These are phyloP conservation scores for Henicopernis longicauda DNA, from an alignment of 2,113 vertebrate species.

Conservation along the genomic window DNA sequence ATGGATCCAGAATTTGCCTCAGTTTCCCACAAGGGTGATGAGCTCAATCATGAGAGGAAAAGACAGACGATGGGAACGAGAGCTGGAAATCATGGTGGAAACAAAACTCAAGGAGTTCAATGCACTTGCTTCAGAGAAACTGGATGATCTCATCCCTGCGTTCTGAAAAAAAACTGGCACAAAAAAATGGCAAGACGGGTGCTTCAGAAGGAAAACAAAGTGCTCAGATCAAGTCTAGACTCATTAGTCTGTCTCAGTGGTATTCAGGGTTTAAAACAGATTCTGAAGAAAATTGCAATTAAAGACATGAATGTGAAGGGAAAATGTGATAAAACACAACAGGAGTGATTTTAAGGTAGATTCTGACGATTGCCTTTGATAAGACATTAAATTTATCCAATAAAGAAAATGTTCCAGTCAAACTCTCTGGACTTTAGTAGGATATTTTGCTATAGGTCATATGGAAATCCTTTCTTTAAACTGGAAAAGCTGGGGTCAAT, in stretches of 20 bases:
- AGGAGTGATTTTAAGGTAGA: background rate
- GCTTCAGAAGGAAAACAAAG: slow-evolving; percentile 41
- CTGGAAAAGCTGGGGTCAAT: background rate
- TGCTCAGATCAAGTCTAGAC: slow-evolving; percentile 31
- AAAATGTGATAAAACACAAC: background rate
- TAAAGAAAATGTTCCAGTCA: background rate
- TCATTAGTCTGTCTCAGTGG: slow-evolving; percentile 21
- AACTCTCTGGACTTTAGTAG: background rate
- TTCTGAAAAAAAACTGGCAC: slow-evolving; percentile 41
- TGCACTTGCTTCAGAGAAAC: background rate
- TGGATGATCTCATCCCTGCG: background rate
- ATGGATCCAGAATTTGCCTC: background rate
- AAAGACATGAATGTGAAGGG: background rate
- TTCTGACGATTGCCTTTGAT: background rate
- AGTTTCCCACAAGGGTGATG: background rate
- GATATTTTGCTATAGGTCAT: background rate
- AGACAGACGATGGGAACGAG: background rate
- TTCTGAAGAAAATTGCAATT: background rate
- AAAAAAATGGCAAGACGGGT: background rate
- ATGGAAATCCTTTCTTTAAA: slow-evolving; percentile 4
- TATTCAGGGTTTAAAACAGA: slow-evolving; percentile 21
- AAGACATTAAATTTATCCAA: background rate
- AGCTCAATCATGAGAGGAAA: background rate
- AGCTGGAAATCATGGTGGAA: slow-evolving; percentile 23
- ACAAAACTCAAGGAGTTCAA: background rate